phyloP scores from a whole-genome alignment of 2,888 invertebrate species.

The Drosophila buzzatii region DNA sequence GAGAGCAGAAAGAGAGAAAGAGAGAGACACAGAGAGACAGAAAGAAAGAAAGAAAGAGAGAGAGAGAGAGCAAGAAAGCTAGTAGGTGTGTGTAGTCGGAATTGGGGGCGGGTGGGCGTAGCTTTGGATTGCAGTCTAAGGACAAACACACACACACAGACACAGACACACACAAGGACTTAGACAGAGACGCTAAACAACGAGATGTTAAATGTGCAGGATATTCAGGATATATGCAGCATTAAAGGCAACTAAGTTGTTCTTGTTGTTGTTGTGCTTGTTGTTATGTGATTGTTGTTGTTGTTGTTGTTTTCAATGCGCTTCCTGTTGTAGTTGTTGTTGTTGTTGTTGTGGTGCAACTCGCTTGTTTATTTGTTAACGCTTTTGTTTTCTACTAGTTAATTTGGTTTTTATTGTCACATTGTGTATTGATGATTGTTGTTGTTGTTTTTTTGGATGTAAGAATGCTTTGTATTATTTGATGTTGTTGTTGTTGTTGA shows the following conservation, averaged over 20 bases:
- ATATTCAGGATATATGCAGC: slow-evolving; percentile 46
- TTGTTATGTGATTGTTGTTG: slow-evolving; percentile 38
- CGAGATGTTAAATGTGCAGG: slow-evolving; percentile 55
- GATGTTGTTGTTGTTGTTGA: slow-evolving; percentile 36
- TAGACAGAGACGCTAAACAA: slow-evolving; percentile 42
- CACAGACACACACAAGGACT: slow-evolving; percentile 27
- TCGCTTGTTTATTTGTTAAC: slow-evolving; percentile 18
- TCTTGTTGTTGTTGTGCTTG: slow-evolving; percentile 28
- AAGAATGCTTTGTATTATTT: slow-evolving; percentile 56
- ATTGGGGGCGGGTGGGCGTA: slow-evolving; percentile 1
- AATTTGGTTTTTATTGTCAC: slow-evolving; percentile 68
- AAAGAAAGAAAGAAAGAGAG: slow-evolving; percentile 30
- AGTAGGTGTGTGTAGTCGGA: slow-evolving; percentile 24
- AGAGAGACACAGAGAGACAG: slow-evolving; percentile 32
- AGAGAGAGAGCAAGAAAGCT: slow-evolving; percentile 32
- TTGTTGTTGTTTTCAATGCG: slow-evolving; percentile 36
- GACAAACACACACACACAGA: slow-evolving; percentile 24
- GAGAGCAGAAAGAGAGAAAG: slow-evolving; percentile 38
- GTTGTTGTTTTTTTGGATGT: slow-evolving; percentile 46
- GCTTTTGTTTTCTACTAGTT: slow-evolving; percentile 29
- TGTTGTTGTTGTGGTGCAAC: slow-evolving; percentile 60
- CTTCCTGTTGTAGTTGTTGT: slow-evolving; percentile 10
- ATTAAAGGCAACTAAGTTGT: slow-evolving; percentile 48
- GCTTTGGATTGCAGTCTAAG: slow-evolving; percentile 12
- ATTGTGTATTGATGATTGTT: slow-evolving; percentile 65